phyloP scores from a whole-genome alignment of 2,888 invertebrate genomes.

The Cremastinae sp. region DNA sequence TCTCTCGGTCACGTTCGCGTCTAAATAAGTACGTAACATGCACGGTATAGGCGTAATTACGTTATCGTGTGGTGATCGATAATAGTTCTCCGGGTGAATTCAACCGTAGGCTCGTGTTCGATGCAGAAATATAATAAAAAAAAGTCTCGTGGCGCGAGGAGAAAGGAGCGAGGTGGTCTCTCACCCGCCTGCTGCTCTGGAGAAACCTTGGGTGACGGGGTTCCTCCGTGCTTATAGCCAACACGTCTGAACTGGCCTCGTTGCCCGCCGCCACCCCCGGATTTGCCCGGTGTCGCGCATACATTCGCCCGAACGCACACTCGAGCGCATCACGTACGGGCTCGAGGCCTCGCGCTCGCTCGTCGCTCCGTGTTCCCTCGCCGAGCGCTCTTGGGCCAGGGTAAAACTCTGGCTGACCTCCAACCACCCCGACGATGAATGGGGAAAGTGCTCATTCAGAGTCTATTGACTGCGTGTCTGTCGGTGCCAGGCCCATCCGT shows the following conservation, averaged over 20 bases:
- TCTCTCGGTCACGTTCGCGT: constrained; percentile 31
- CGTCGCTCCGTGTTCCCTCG: background rate
- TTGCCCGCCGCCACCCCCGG: constrained; percentile 12
- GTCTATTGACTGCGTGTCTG: constrained; percentile 37
- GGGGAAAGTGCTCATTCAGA: constrained; percentile 74
- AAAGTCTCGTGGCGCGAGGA: background rate
- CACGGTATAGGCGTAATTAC: constrained; percentile 54
- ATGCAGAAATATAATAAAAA: background rate
- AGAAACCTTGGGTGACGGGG: no score
- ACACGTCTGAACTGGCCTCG: no score
- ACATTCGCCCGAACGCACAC: background rate
- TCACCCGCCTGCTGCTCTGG: constrained; percentile 2
- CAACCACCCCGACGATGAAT: constrained; percentile 72
- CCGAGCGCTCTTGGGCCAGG: constrained; percentile 61
- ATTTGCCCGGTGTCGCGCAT: constrained; percentile 1
- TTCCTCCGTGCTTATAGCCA: no score
- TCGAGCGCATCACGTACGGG: constrained; percentile 2
- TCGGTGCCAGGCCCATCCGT: constrained; percentile 40
- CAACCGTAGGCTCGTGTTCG: constrained; percentile 12
- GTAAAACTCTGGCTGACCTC: constrained; percentile 65
- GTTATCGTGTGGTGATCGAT: constrained; percentile 55
- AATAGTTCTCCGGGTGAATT: constrained; percentile 54
- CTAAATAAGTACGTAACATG: constrained; percentile 11
- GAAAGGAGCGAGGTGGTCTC: no score
- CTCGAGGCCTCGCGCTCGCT: constrained; percentile 31